A percentile compares a stretch with the other conserved stretches of the same genome.
Conservation (phyloP, 2,797 vertebrate species). For the Scolopax rusticola region DNA sequence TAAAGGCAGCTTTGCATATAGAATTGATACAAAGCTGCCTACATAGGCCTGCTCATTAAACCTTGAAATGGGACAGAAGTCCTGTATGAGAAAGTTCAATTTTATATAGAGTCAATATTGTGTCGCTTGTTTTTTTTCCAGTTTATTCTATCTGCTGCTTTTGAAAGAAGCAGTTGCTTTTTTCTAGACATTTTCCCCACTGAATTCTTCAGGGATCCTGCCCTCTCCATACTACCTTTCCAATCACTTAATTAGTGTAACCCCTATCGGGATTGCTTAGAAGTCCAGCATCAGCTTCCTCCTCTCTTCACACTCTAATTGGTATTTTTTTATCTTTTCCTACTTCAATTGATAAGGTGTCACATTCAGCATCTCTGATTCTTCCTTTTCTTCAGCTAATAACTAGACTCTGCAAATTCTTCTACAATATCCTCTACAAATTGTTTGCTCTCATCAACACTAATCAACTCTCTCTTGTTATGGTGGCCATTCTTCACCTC, state of each 20-base stretch:
- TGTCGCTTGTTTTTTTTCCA: not conserved
- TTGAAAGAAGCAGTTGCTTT: not conserved
- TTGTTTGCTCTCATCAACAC: slow-evolving; percentile 1
- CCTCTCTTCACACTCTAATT: not conserved
- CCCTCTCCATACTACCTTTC: not conserved
- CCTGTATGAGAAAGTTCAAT: not conserved
- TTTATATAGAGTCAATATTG: not conserved
- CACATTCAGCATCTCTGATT: not conserved
- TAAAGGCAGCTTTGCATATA: not conserved
- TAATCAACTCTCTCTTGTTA: not conserved
- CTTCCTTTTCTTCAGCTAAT: not conserved
- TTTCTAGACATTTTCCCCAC: not conserved
- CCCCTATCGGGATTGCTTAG: not conserved
- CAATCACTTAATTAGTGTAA: slow-evolving; percentile 1
- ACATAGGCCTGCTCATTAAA: not conserved
- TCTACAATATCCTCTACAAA: not conserved
- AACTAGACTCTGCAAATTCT: not conserved
- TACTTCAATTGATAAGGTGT: slow-evolving; percentile 9
- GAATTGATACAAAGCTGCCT: not conserved
- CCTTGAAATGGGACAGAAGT: not conserved
- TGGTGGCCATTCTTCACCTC: not conserved
- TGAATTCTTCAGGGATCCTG: not conserved
- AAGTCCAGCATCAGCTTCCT: not conserved
- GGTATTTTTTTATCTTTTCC: not conserved
- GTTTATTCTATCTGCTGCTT: not conserved